Percentiles rank a stretch among this genome's conserved stretches.
Conservation (phyloP, 1,140 invertebrate genomes). For the Panagrolaimus sp. region DNA sequence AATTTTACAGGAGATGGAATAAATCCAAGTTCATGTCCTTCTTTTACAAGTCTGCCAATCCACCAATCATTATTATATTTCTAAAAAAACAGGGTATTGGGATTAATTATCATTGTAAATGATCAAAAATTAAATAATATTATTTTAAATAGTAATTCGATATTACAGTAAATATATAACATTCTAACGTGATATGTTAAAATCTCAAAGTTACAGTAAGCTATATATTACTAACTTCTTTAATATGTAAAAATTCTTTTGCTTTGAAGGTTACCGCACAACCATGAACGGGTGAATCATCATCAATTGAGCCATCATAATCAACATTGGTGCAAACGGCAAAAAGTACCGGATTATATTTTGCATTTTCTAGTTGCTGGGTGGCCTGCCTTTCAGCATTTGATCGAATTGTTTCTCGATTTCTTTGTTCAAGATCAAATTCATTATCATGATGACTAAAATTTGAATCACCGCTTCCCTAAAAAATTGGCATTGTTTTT, state of each 20-base stretch:
- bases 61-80: conserved; percentile 99
- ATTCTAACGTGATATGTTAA: no score
- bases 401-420: conserved; percentile 83
- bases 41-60: conserved; percentile 94
- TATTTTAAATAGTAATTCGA: conserved; percentile 5
- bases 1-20: conserved; percentile 69
- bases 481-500: background rate
- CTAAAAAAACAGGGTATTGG: conserved; percentile 65
- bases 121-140: no score
- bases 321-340: conserved; percentile 97
- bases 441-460: conserved; percentile 98
- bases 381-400: conserved; percentile 96
- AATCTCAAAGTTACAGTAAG: conserved; percentile 2
- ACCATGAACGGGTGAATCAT: conserved; percentile 95
- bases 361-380: conserved; percentile 91
- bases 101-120: conserved; percentile 1
- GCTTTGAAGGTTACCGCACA: conserved; percentile 87
- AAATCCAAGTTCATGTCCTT: conserved; percentile 94
- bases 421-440: conserved; percentile 94
- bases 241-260: conserved; percentile 98
- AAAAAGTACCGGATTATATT: conserved; percentile 96
- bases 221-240: conserved; percentile 67
- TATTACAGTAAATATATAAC: background rate
- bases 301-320: conserved; percentile 89
- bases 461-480: conserved; percentile 98